Evolutionary conservation across 2,888 invertebrate genomes (phyloP).

Genomic region (Anodontia alba): DNA sequence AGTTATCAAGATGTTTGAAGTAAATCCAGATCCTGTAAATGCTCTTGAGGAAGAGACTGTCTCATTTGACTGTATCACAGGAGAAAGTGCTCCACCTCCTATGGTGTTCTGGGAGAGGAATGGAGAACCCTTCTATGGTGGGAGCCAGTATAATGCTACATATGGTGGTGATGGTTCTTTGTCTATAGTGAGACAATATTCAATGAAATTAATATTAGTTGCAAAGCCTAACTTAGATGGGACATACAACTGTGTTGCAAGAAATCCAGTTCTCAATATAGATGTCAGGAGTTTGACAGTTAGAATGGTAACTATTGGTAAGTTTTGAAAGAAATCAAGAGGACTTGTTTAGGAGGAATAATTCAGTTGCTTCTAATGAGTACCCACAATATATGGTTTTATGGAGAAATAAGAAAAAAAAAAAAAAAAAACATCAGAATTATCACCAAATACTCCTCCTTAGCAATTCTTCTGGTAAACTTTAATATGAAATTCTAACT

Average conservation of each 20-base stretch:
- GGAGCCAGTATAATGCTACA: conserved; percentile 68
- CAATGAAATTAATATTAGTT: conserved; percentile 69
- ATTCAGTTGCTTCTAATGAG: no score
- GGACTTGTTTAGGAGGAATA: no score
- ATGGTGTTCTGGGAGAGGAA: conserved; percentile 76
- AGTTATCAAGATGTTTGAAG: conserved; percentile 78
- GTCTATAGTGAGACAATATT: conserved; percentile 66
- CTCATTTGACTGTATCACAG: conserved; percentile 77
- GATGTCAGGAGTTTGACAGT: conserved; percentile 70
- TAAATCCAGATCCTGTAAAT: conserved; percentile 68
- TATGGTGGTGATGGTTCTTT: conserved; percentile 64
- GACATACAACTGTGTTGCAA: conserved; percentile 73
- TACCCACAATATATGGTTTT: no score
- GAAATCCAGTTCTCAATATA: conserved; percentile 69
- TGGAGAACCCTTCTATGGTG: conserved; percentile 65
- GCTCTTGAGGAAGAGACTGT: conserved; percentile 66
- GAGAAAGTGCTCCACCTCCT: conserved; percentile 69
- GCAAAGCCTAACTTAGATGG: conserved; percentile 65
- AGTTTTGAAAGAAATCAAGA: conserved; percentile 7
- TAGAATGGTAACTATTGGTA: conserved; percentile 68
- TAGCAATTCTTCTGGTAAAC: no score
- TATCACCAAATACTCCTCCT: no score
- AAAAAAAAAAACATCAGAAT: no score
- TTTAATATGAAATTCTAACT: no score
- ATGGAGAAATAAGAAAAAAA: no score